Conservation (phyloP, 2,797 vertebrate genomes). For the Pelodytes ibericus region DNA sequence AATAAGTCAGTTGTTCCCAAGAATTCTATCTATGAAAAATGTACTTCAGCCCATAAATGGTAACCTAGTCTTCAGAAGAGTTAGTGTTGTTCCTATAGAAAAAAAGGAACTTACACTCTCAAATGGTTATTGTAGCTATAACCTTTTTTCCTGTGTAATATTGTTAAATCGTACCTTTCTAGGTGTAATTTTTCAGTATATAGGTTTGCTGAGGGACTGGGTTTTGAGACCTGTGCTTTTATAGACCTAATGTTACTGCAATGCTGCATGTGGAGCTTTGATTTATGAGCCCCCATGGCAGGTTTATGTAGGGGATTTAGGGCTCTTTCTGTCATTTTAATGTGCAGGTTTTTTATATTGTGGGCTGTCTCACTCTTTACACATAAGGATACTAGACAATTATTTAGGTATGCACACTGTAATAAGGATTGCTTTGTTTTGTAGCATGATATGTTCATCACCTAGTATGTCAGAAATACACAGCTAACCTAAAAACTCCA, state of each 20-base stretch:
- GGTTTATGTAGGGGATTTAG: slow-evolving; percentile 17
- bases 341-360: not conserved
- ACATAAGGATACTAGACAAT: not conserved
- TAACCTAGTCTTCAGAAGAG: not conserved
- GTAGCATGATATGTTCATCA: not conserved
- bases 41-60: too few relatives aligned
- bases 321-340: slow-evolving; percentile 21
- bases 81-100: not conserved
- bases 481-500: too few relatives aligned
- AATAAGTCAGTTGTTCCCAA: too few relatives aligned
- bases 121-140: not conserved
- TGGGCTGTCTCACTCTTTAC: not conserved
- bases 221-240: slow-evolving; percentile 12
- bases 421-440: not conserved
- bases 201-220: not conserved
- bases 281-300: slow-evolving; percentile 24
- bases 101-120: not conserved
- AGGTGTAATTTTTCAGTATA: slow-evolving; percentile 16
- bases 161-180: not conserved
- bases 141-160: not conserved
- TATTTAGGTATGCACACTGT: not conserved
- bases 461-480: too few relatives aligned
- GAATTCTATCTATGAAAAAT: too few relatives aligned
- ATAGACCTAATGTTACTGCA: slow-evolving; percentile 6
- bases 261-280: not conserved